Percentiles rank a stretch among this genome's conserved stretches.
Evolutionary conservation across 2,888 invertebrate species (phyloP).

Genomic region (Troides oblongomaculatus): DNA sequence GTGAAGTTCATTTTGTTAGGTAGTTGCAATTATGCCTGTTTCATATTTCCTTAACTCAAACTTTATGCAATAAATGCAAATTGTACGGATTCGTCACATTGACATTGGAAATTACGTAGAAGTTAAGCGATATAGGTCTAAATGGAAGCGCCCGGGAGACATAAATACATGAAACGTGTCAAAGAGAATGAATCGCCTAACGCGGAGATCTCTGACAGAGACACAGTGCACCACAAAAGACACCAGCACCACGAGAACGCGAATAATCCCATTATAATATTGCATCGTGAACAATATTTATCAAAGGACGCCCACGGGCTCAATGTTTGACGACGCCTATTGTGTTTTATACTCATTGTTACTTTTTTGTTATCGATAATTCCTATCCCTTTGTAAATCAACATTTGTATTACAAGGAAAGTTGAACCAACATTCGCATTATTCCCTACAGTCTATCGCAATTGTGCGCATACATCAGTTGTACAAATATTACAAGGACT

Average conservation of each 20-base stretch:
- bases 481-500: slow-evolving; percentile 53
- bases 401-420: background rate
- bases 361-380: slow-evolving; percentile 31
- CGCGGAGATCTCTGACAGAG: slow-evolving; percentile 55
- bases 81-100: slow-evolving; percentile 28
- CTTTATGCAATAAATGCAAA: no score
- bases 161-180: slow-evolving; percentile 60
- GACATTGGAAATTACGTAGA: slow-evolving; percentile 46
- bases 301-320: slow-evolving; percentile 38
- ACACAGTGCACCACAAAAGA: slow-evolving; percentile 51
- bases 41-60: no score
- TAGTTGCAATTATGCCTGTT: no score
- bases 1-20: no score
- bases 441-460: background rate
- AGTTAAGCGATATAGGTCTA: slow-evolving; percentile 55
- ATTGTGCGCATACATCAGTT: slow-evolving; percentile 29
- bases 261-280: slow-evolving; percentile 54
- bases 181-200: slow-evolving; percentile 66
- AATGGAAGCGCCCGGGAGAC: slow-evolving; percentile 42
- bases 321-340: slow-evolving; percentile 38
- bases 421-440: background rate
- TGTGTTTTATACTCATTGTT: slow-evolving; percentile 43
- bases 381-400: slow-evolving; percentile 20
- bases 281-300: slow-evolving; percentile 46
- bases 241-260: slow-evolving; percentile 41